phyloP scores from a whole-genome alignment of 2,797 vertebrate species.

The Cephalopachus bancanus region DNA sequence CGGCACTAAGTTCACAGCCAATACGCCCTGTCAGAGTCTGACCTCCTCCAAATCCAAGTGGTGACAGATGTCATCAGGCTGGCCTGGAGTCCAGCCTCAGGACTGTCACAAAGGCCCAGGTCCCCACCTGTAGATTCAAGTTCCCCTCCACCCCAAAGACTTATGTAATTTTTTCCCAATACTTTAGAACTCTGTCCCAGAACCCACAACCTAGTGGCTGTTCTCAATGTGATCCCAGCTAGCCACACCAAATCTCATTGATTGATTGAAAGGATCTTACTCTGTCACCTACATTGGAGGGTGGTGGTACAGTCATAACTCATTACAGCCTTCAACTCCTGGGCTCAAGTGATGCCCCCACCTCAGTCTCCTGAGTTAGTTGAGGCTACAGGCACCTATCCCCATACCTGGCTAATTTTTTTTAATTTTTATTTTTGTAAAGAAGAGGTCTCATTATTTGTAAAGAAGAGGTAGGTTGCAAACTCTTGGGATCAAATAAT shows the following conservation, averaged over 20 bases:
- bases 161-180: not conserved
- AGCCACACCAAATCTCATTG: not conserved
- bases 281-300: too few species aligned
- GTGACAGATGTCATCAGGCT: not conserved
- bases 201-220: accelerated
- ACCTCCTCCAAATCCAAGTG: not conserved
- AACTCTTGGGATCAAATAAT: too few species aligned
- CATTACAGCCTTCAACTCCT: too few species aligned
- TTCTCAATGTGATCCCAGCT: not conserved
- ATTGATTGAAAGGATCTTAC: too few species aligned
- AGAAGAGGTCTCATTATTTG: too few species aligned
- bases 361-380: too few species aligned
- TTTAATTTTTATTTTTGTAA: too few species aligned
- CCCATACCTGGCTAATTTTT: too few species aligned
- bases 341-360: too few species aligned
- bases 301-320: too few species aligned
- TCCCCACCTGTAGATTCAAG: not conserved
- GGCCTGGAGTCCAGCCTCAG: not conserved
- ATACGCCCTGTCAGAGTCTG: not conserved
- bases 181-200: not conserved
- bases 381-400: too few species aligned
- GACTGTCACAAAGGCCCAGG: not conserved
- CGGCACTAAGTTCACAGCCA: accelerated
- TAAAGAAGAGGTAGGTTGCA: too few species aligned
- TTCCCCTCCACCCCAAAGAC: not conserved